Conservation (phyloP, 2,888 invertebrate species). For the Siphonodentalium dalli region DNA sequence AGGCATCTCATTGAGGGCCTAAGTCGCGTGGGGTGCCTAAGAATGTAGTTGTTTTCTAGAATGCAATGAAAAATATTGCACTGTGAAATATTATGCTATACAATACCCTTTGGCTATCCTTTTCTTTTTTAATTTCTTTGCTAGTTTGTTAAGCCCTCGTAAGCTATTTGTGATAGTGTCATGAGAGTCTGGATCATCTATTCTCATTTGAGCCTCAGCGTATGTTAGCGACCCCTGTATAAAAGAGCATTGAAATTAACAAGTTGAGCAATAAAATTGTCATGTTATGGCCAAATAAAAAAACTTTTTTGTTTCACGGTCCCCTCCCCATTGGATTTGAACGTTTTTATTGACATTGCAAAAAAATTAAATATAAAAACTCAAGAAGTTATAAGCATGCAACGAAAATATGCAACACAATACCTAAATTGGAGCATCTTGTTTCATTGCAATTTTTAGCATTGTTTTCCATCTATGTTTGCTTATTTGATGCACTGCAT, state of each 20-base stretch:
- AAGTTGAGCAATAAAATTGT: too few relatives aligned
- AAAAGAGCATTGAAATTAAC: conserved; percentile 8
- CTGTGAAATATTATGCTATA: too few relatives aligned
- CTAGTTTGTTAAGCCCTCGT: conserved; percentile 82
- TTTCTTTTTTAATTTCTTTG: conserved; percentile 86
- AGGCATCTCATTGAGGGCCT: too few relatives aligned
- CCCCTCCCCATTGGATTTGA: background rate
- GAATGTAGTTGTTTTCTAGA: too few relatives aligned
- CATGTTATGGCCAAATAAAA: background rate
- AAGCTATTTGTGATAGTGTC: conserved; percentile 80
- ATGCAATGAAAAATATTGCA: too few relatives aligned
- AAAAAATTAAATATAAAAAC: background rate
- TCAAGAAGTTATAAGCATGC: too few relatives aligned
- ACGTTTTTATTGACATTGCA: background rate
- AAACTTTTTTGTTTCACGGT: background rate
- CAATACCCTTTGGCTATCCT: conserved; percentile 87
- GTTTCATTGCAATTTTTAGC: too few relatives aligned
- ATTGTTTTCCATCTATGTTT: too few relatives aligned
- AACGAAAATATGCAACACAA: too few relatives aligned
- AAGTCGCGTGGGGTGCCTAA: too few relatives aligned
- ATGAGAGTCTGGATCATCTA: conserved; percentile 79
- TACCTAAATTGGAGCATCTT: too few relatives aligned
- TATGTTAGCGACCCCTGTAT: conserved; percentile 88
- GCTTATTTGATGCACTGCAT: too few relatives aligned
- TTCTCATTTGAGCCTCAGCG: conserved; percentile 92